Percentiles rank a stretch among this genome's conserved stretches.
phyloP scores from a whole-genome alignment of 2,113 vertebrate genomes.

The Siniperca knerii region DNA sequence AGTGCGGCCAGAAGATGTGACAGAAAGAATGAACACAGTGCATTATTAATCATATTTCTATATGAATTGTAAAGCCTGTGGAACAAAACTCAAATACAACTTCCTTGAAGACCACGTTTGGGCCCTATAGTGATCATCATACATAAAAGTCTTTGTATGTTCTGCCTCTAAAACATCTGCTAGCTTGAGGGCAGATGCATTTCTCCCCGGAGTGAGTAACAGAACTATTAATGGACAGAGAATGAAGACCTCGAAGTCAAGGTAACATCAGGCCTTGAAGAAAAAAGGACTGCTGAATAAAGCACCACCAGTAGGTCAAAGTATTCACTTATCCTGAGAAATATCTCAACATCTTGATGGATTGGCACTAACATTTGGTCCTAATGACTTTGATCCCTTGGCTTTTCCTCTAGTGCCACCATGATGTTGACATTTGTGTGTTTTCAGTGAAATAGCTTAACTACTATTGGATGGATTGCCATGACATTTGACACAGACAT shows the following conservation, averaged over 20 bases:
- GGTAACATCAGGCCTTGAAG: constrained; percentile 57
- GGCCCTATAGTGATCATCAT: not conserved
- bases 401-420: not conserved
- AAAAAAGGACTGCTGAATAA: constrained; percentile 22
- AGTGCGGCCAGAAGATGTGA: constrained; percentile 8
- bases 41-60: constrained; percentile 32
- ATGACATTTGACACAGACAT: not conserved
- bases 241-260: constrained; percentile 45
- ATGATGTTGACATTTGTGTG: not conserved
- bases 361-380: no score
- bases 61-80: not conserved
- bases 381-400: not conserved
- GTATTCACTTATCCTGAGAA: not conserved
- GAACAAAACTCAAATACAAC: not conserved
- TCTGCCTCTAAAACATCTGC: constrained; percentile 29
- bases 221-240: constrained; percentile 65
- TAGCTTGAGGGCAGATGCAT: constrained; percentile 58
- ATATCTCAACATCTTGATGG: not conserved
- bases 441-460: not conserved
- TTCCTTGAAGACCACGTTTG: constrained; percentile 6
- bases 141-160: constrained; percentile 2
- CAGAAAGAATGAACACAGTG: not conserved
- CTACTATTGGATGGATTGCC: not conserved
- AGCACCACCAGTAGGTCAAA: not conserved
- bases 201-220: constrained; percentile 54